Base-by-base conservation (phyloP, 2,113 vertebrate species). In the Nyctereutes procyonoides region DNA sequence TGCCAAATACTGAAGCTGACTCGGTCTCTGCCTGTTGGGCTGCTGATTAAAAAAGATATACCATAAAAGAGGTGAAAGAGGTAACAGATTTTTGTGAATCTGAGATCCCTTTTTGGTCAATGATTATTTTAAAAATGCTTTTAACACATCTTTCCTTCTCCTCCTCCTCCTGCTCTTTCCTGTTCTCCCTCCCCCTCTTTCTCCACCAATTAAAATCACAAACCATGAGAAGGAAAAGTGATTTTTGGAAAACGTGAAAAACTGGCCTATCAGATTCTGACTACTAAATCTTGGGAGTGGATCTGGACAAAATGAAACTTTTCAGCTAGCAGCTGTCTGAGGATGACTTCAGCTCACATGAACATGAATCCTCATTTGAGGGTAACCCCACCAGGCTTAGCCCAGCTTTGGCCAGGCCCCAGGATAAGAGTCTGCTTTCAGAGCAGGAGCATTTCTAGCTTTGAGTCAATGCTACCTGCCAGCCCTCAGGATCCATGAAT, bases 41-140 rank as follows among this genome's bases (percentile, higher is more conserved):
- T 97, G 43, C 84, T 73, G 87, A 88, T 95, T 88, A 95, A 92
- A 93, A 92, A 91, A 92, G 63, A 60, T 71, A 73, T 8, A 69
- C 79, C 17, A 28, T 71, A 24, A 89, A 89, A 92, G 77, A 91
- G 22, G 56, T 55, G 17, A 82, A 83, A 95, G 62, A 43, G 22
- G 58, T 38, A 58, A 90, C 88, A 86, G 13, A 38, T 91, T 86
- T 88, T 88, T 67, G 43, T 85, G 35, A 65, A 15, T 71, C 53
- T 71, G 69, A 62, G 65, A 11, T 48, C n/a, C 35, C 7, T 28
- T 51, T 58, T 74, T 17, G 55, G 69, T 91, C 76, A 22, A 38
- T 24, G 53, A 74, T 55, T 83, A 19, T 67, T 92, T 85, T 62
- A 62, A 69, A 97, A 53, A 90, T 86, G 24, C 35, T 51, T 84